Percentiles rank a stretch among this genome's conserved stretches.
Conservation (phyloP, 2,888 invertebrate species). For the Junonia oenone region DNA sequence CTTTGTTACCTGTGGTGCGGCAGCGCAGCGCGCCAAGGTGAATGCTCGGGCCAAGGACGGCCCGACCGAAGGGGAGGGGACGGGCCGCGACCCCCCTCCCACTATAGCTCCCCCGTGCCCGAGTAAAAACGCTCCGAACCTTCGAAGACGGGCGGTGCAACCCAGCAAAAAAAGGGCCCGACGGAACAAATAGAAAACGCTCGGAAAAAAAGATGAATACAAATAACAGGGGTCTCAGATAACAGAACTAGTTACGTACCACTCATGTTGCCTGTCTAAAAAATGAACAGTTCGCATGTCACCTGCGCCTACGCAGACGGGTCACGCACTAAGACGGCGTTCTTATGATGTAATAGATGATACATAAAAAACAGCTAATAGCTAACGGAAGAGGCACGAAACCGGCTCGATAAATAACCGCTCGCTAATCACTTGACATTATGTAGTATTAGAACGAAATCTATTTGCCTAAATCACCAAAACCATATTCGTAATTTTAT, state of each 20-base stretch:
- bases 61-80: slow-evolving; percentile 64
- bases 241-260: slow-evolving; percentile 60
- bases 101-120: slow-evolving; percentile 44
- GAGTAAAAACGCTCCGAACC: slow-evolving; percentile 70
- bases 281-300: slow-evolving; percentile 63
- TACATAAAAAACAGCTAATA: slow-evolving; percentile 55
- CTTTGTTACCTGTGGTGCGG: slow-evolving; percentile 77
- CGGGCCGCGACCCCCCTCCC: slow-evolving; percentile 43
- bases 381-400: slow-evolving; percentile 64
- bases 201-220: slow-evolving; percentile 61
- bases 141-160: slow-evolving; percentile 61
- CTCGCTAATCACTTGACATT: slow-evolving; percentile 49
- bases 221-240: slow-evolving; percentile 67
- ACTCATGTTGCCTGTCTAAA: slow-evolving; percentile 49
- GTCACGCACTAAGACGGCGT: slow-evolving; percentile 52
- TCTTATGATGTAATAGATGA: slow-evolving; percentile 63
- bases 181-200: slow-evolving; percentile 76
- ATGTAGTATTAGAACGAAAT: slow-evolving; percentile 33
- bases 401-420: slow-evolving; percentile 49
- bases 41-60: slow-evolving; percentile 79
- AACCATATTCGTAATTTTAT: not conserved
- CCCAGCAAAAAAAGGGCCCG: slow-evolving; percentile 73
- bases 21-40: slow-evolving; percentile 76
- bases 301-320: slow-evolving; percentile 69
- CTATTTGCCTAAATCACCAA: not conserved